phyloP scores from a whole-genome alignment of 2,797 vertebrate species.

The Acrossocheilus wenchowensis region DNA sequence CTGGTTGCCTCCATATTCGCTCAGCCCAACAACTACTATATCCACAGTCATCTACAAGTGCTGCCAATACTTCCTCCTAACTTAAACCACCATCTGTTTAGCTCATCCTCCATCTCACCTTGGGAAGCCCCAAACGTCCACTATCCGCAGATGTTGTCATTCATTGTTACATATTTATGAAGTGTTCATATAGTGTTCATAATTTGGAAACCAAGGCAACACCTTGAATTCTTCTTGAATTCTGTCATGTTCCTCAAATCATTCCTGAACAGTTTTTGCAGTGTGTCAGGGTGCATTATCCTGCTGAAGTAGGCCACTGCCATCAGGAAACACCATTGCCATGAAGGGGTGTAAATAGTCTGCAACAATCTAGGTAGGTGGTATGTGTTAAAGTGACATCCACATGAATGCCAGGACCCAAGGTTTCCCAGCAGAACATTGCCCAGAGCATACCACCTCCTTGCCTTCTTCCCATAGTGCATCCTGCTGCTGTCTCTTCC shows the following conservation, averaged over 20 bases:
- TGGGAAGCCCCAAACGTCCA: constrained; percentile 4
- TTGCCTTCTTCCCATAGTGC: neutral
- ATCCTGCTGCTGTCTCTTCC: neutral
- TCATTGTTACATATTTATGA: constrained; percentile 24
- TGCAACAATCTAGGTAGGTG: neutral
- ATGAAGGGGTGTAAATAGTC: neutral
- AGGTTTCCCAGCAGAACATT: neutral
- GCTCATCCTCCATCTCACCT: neutral
- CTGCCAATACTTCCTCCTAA: neutral
- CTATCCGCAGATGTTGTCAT: neutral
- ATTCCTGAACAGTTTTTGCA: neutral
- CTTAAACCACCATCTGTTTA: constrained; percentile 29
- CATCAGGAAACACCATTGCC: neutral
- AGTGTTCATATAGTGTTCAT: neutral
- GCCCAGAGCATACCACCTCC: neutral
- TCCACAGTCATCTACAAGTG: neutral
- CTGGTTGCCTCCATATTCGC: neutral
- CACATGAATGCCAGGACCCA: neutral
- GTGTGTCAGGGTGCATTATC: neutral
- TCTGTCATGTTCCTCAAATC: neutral
- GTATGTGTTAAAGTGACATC: neutral
- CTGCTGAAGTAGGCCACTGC: neutral
- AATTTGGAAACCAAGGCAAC: neutral
- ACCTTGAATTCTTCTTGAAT: neutral
- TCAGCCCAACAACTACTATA: neutral